A percentile compares a stretch with the other conserved stretches of the same genome.
Conservation (phyloP, 2,797 vertebrate species). For the Enteromius anoplus region DNA sequence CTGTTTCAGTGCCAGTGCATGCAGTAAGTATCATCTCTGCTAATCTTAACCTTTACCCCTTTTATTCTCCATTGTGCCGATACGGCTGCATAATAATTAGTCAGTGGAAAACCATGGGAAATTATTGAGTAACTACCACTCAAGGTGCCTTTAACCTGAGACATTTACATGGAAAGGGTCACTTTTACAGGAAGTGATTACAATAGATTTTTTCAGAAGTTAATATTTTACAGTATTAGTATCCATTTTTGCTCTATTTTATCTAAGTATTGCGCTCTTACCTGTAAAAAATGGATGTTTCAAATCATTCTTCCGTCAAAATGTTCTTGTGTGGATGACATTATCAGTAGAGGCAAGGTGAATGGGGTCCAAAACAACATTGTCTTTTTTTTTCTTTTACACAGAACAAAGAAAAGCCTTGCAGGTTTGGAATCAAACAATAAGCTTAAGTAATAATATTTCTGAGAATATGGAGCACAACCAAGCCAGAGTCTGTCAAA, state of each 20-base stretch:
- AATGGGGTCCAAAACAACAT: background rate
- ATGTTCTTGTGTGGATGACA: background rate
- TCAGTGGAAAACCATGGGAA: constrained; percentile 33
- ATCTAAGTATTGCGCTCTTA: background rate
- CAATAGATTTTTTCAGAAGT: background rate
- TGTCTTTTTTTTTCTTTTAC: background rate
- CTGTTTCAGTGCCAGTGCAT: background rate
- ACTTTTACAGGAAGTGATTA: background rate
- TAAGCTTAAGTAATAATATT: background rate
- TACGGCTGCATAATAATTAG: constrained; percentile 37
- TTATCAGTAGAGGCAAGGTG: background rate
- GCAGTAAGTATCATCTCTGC: background rate
- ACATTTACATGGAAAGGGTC: background rate
- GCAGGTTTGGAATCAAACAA: background rate
- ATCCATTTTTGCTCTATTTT: constrained; percentile 1
- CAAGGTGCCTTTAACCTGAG: constrained; percentile 39
- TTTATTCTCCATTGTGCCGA: constrained; percentile 22
- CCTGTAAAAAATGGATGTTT: background rate
- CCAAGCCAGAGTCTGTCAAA: constrained; percentile 56
- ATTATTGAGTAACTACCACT: constrained; percentile 9
- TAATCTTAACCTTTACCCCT: constrained; percentile 26
- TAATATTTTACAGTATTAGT: constrained; percentile 7
- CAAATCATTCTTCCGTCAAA: background rate
- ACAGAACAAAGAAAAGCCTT: background rate
- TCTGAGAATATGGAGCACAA: background rate